Percentiles rank a stretch among this genome's conserved stretches.
phyloP scores from a whole-genome alignment of 2,888 invertebrate species.

The Blastobasis adustella region DNA sequence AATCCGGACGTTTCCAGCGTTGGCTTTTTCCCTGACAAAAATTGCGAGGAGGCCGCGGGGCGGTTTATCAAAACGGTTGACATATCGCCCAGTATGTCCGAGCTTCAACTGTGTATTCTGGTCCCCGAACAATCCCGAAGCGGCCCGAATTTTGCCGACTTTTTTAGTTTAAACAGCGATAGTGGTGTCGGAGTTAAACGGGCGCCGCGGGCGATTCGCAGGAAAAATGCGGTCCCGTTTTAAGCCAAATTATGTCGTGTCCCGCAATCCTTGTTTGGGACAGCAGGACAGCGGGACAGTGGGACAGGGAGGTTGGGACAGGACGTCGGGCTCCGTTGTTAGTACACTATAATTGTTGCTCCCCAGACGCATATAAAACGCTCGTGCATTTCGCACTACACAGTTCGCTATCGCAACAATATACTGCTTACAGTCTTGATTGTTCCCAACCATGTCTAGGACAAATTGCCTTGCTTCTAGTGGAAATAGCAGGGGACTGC shows the following conservation, averaged over 20 bases:
- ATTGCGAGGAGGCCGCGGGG: constrained; percentile 16
- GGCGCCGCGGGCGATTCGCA: constrained; percentile 25
- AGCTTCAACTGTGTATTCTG: constrained; percentile 21
- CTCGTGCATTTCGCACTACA: not conserved
- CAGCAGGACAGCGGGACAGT: not conserved
- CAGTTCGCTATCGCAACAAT: too few relatives aligned
- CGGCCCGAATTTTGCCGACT: constrained; percentile 9
- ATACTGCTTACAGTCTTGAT: too few relatives aligned
- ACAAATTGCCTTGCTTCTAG: too few relatives aligned
- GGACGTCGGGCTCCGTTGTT: not conserved
- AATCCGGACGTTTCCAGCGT: too few relatives aligned
- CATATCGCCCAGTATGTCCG: constrained; percentile 34
- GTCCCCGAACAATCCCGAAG: not conserved
- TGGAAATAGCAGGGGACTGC: too few relatives aligned
- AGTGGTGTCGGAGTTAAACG: constrained; percentile 39
- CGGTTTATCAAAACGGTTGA: constrained; percentile 41
- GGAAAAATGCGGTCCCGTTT: constrained; percentile 26
- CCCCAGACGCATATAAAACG: constrained; percentile 1
- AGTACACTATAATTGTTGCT: constrained; percentile 2
- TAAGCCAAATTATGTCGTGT: constrained; percentile 5
- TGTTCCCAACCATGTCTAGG: too few relatives aligned
- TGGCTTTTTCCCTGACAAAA: not conserved
- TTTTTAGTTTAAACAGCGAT: constrained; percentile 40
- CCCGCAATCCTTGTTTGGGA: not conserved
- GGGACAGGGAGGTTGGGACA: too few relatives aligned